A percentile compares a stretch with the other conserved stretches of the same genome.
Evolutionary conservation across 2,888 invertebrate species (phyloP).

Genomic region (Ochropacha duplaris): DNA sequence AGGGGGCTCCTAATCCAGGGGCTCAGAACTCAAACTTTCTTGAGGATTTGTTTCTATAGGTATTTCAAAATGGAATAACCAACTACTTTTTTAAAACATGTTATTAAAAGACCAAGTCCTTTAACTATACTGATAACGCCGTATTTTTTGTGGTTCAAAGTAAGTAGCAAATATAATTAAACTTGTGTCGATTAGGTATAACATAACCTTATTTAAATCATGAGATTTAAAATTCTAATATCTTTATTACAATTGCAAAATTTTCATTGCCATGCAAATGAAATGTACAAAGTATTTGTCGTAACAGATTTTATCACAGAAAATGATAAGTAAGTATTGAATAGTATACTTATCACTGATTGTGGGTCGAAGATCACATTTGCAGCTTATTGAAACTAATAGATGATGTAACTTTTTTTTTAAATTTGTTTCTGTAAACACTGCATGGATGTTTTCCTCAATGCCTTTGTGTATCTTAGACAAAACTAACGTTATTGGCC

Average conservation of each 20-base stretch:
- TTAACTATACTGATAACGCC: conserved; percentile 26
- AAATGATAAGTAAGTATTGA: background rate
- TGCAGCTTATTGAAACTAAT: background rate
- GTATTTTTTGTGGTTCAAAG: conserved; percentile 37
- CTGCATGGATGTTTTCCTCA: background rate
- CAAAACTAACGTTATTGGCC: too few species aligned
- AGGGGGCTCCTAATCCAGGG: too few species aligned
- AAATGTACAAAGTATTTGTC: background rate
- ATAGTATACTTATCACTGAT: background rate
- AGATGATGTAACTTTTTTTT: background rate
- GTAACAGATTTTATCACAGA: background rate
- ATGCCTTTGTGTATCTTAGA: too few species aligned
- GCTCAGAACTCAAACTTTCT: too few species aligned
- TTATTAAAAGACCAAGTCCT: too few species aligned
- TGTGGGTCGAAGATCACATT: background rate
- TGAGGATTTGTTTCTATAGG: too few species aligned
- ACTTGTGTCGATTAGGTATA: background rate
- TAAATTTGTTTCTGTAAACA: background rate
- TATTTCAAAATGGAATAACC: too few species aligned
- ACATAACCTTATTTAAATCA: background rate
- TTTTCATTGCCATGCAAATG: background rate
- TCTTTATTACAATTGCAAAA: background rate
- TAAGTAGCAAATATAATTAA: conserved; percentile 45
- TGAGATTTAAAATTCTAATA: background rate
- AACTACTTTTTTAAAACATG: too few species aligned